Conservation (phyloP, 1,140 invertebrate genomes). For the Lordiphosa mommai region DNA sequence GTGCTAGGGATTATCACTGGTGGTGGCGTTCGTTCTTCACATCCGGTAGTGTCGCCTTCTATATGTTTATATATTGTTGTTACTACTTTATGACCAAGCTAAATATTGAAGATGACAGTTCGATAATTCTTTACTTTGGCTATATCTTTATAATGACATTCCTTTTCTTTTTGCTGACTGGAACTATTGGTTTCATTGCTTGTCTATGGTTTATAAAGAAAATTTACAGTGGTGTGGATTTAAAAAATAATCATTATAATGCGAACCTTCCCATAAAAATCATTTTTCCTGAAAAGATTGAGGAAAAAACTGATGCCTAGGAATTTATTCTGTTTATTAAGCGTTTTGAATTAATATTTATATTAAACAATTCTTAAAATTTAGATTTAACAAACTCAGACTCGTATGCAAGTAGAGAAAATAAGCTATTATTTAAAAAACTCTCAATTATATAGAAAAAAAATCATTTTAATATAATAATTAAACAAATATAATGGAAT, state of each 20-base stretch:
- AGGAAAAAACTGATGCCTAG: not conserved
- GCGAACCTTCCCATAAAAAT: not conserved
- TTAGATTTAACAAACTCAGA: not conserved
- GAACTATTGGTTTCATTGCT: slow-evolving; percentile 1
- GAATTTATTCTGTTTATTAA: too few species aligned
- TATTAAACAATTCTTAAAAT: not conserved
- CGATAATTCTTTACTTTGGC: not conserved
- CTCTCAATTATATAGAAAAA: too few species aligned
- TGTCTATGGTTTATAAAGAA: slow-evolving; percentile 1
- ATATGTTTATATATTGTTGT: not conserved
- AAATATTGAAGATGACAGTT: not conserved
- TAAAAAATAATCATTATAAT: not conserved
- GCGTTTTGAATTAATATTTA: slow-evolving; percentile 12
- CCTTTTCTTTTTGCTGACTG: not conserved
- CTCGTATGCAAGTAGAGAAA: too few species aligned
- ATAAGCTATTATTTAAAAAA: too few species aligned
- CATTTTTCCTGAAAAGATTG: not conserved
- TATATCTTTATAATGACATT: not conserved
- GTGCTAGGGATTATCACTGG: slow-evolving; percentile 1
- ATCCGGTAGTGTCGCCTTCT: not conserved
- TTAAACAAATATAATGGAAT: too few species aligned
- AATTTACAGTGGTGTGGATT: not conserved
- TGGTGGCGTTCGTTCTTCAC: slow-evolving; percentile 1
- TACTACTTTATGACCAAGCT: not conserved
- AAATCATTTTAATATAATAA: too few species aligned